Evolutionary conservation across 2,797 vertebrate species (phyloP).

Genomic region (Pelochelys cantorii): DNA sequence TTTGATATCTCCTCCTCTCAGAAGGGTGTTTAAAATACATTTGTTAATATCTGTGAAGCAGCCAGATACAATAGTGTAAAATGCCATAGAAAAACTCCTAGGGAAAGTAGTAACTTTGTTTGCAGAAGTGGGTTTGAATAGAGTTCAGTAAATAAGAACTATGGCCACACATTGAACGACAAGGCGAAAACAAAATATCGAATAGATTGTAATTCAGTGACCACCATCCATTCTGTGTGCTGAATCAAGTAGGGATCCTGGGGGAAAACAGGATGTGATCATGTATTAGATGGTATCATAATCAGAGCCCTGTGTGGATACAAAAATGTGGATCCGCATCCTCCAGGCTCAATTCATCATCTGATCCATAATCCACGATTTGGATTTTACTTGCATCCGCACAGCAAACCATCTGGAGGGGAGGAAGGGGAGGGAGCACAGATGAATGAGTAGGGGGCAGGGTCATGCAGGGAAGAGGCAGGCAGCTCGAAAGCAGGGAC

Average conservation of each 20-base stretch:
- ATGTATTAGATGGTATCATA: constrained; percentile 35
- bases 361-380: too few species aligned
- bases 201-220: constrained; percentile 51
- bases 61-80: not conserved
- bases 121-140: constrained; percentile 12
- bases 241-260: constrained; percentile 35
- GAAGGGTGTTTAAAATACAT: not conserved
- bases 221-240: constrained; percentile 15
- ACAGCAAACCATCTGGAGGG: too few species aligned
- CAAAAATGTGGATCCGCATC: too few species aligned
- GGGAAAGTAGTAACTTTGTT: constrained; percentile 26
- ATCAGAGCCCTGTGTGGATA: too few species aligned
- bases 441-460: too few species aligned
- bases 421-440: too few species aligned
- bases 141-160: constrained; percentile 45
- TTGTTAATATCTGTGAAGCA: not conserved
- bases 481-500: too few species aligned
- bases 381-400: too few species aligned
- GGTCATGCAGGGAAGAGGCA: too few species aligned
- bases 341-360: too few species aligned
- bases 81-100: not conserved
- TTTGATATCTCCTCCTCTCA: fast-evolving
- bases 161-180: constrained; percentile 45
- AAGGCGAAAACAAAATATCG: constrained; percentile 63
- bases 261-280: not conserved